Conservation (phyloP, 2,113 vertebrate genomes). For the Brachyhypopomus gauderio region DNA sequence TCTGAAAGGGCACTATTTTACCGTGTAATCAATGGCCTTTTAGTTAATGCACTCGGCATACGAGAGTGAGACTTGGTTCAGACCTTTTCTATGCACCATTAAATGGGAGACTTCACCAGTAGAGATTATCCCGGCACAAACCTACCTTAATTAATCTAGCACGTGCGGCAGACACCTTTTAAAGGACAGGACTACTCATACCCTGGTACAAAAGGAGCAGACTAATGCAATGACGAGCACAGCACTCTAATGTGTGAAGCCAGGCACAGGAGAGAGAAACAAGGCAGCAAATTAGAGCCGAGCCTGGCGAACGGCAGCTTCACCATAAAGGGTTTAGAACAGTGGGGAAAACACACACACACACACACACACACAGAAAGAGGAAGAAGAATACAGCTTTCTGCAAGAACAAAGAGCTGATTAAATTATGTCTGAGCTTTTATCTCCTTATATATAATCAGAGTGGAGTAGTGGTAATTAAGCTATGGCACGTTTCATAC, state of each 20-base stretch:
- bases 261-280: conserved; percentile 43
- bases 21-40: conserved; percentile 55
- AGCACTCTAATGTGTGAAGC: conserved; percentile 47
- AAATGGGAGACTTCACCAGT: conserved; percentile 47
- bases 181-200: conserved; percentile 39
- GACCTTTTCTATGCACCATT: conserved; percentile 48
- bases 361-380: conserved; percentile 27
- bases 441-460: conserved; percentile 57
- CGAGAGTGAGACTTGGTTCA: conserved; percentile 36
- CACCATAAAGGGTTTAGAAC: conserved; percentile 46
- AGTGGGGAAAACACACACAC: not conserved
- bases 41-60: conserved; percentile 48
- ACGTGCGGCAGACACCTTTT: conserved; percentile 43
- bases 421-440: conserved; percentile 61
- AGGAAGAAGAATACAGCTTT: conserved; percentile 39
- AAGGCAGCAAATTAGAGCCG: conserved; percentile 48
- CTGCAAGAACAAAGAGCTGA: conserved; percentile 55
- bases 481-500: conserved; percentile 51
- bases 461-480: conserved; percentile 51
- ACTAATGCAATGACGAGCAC: conserved; percentile 50
- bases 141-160: conserved; percentile 49
- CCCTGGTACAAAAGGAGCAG: conserved; percentile 43
- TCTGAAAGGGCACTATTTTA: conserved; percentile 48
- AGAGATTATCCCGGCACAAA: conserved; percentile 45
- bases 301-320: conserved; percentile 32